A percentile compares a stretch with the other conserved stretches of the same genome.
Evolutionary conservation across 2,888 invertebrate genomes (phyloP).

Genomic region (Platycnemis pennipes): DNA sequence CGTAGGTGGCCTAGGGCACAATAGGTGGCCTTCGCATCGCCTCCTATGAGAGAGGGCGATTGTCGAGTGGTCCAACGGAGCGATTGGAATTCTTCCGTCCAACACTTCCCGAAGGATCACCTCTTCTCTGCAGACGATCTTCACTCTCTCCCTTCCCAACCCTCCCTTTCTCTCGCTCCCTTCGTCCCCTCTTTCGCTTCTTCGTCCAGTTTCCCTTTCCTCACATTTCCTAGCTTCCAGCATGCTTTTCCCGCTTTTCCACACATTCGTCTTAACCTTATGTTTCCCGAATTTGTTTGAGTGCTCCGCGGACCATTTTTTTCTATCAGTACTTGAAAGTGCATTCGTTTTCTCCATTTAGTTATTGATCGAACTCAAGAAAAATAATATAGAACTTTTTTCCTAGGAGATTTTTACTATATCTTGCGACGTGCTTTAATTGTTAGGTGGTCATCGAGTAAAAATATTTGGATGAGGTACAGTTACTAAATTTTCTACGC

Average conservation of each 20-base stretch:
- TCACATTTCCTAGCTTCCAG: neutral
- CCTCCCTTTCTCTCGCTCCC: neutral
- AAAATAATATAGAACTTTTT: no score
- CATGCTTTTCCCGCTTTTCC: neutral
- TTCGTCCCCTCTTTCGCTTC: neutral
- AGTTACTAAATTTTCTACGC: no score
- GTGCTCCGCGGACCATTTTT: neutral
- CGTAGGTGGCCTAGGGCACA: constrained; percentile 59
- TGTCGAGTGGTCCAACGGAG: neutral
- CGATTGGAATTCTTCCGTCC: constrained; percentile 59
- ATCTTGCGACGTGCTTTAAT: no score
- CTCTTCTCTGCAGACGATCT: neutral
- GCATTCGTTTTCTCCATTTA: no score
- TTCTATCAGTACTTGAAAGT: no score
- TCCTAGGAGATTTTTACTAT: no score
- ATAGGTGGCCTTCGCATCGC: constrained; percentile 55
- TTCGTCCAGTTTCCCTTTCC: neutral
- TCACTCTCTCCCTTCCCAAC: neutral
- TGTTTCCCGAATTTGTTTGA: neutral
- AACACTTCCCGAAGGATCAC: constrained; percentile 25
- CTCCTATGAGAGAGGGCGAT: neutral
- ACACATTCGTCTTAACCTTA: neutral
- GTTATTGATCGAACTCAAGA: no score
- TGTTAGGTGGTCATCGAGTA: no score
- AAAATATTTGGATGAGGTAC: no score